Evolutionary conservation across 2,888 invertebrate genomes (phyloP).

Genomic region (Orthonevra nobilis): DNA sequence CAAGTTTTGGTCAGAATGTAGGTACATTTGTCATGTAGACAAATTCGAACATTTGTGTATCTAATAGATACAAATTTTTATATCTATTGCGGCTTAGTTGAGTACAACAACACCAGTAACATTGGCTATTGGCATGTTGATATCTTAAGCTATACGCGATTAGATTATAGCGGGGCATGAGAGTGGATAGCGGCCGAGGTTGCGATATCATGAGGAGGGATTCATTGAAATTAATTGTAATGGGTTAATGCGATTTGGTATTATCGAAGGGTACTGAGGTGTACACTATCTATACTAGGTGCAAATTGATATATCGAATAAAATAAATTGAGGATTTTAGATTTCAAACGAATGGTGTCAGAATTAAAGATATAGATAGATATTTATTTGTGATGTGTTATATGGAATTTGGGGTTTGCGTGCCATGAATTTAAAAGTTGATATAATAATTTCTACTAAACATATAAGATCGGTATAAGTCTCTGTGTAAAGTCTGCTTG

Average conservation of each 20-base stretch:
- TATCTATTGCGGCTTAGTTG: slow-evolving; percentile 47
- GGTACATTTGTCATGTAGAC: slow-evolving; percentile 44
- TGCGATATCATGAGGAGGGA: slow-evolving; percentile 6
- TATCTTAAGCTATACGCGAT: slow-evolving; percentile 54
- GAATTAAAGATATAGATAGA: slow-evolving; percentile 2
- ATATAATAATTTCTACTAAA: background rate
- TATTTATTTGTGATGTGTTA: background rate
- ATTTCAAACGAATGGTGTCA: slow-evolving; percentile 23
- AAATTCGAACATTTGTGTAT: slow-evolving; percentile 47
- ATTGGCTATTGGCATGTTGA: slow-evolving; percentile 55
- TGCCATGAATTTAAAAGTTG: too few species aligned
- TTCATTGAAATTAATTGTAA: slow-evolving; percentile 49
- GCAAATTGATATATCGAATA: slow-evolving; percentile 43
- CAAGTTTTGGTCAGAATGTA: slow-evolving; percentile 34
- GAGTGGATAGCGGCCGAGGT: background rate
- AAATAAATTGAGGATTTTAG: slow-evolving; percentile 48
- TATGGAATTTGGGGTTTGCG: background rate
- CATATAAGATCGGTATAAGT: background rate
- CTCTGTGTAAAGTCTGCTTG: too few species aligned
- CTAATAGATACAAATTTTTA: slow-evolving; percentile 48
- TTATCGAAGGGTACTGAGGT: slow-evolving; percentile 21
- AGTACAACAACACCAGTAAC: slow-evolving; percentile 44
- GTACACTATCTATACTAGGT: slow-evolving; percentile 1
- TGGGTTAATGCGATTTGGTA: slow-evolving; percentile 53
- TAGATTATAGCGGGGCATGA: slow-evolving; percentile 27